Base-by-base conservation (phyloP, 1,140 invertebrate species). In the Apis mellifera region DNA sequence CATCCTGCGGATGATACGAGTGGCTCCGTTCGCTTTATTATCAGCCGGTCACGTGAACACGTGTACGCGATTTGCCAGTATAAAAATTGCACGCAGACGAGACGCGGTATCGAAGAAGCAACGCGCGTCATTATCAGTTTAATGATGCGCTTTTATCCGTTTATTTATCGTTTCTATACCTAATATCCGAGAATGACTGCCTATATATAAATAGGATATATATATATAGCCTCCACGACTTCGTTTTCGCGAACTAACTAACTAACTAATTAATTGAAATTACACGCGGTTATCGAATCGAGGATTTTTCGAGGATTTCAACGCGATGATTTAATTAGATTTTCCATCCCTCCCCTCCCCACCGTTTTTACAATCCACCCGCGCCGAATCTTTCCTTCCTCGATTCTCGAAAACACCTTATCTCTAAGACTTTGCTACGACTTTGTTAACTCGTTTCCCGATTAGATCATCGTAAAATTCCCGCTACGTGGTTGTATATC, bases 121-220 rank as follows among this genome's bases (percentile, higher is more conserved):
- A 15, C 57, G 48, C 54, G 48, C 83, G 55, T 15, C 48, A 77
- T 84, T 87, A 86, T 86, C 82, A 82, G 57, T 17, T 86, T 85
- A 81, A 77, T 69, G 73, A 78, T 57, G 57, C 78, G 73, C 32
- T 76, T 71, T 64, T 52, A 72, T 60, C 59, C 73, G 59, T 87
- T 42, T 87, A 68, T 86, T 87, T 86, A 87, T 77, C 65, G 76
- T 83, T 69, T 60, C 69, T 48, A 57, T 65, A 57, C 54, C 77
- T 73, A 78, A 84, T 62, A 59, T 64, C 32, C 5, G 7, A 64
- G 76, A 66, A 71, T 71, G 57, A 54, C 13, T n/a, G 72, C 19
- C n/a, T 4, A 42, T 42, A 73, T 84, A 86, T 87, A 81, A 86
- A 86, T 86, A 84, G 82, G 74, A 21, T n/a, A 32, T n/a, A n/a